Conservation (phyloP, 2,888 invertebrate species). For the Theodoxus fluviatilis region DNA sequence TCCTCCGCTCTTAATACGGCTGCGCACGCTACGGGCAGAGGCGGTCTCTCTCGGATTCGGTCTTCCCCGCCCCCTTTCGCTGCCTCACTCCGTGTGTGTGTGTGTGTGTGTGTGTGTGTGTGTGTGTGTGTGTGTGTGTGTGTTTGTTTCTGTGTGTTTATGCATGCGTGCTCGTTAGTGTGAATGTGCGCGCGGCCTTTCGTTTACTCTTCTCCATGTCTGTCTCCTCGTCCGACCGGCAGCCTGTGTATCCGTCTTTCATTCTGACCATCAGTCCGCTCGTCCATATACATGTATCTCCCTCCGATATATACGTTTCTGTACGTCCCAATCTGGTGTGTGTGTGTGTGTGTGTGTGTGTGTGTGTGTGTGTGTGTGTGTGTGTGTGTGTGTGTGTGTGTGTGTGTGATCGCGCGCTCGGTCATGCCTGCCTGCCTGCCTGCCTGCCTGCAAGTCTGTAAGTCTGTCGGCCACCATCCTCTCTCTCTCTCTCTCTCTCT, state of each 20-base stretch:
- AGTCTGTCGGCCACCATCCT: neutral
- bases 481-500: conserved; percentile 11
- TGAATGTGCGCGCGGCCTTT: neutral
- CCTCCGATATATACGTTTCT: neutral
- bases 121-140: conserved; percentile 9
- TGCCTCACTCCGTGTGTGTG: neutral
- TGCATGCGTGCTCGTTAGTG: conserved; percentile 10
- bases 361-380: conserved; percentile 4
- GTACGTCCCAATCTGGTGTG: neutral
- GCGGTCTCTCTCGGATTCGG: neutral
- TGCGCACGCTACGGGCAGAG: no score
- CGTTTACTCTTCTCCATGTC: neutral
- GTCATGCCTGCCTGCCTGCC: neutral
- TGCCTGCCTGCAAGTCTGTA: neutral
- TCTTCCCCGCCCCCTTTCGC: neutral
- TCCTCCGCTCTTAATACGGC: no score
- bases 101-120: conserved; percentile 5
- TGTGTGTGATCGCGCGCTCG: conserved; percentile 7
- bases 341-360: neutral
- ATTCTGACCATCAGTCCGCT: neutral
- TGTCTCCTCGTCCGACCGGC: conserved; percentile 8
- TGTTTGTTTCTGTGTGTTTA: conserved; percentile 13
- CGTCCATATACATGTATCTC: neutral
- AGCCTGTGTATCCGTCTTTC: conserved; percentile 7
- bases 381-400: conserved; percentile 15